These are phyloP conservation scores for Odontomachus brunneus DNA, from an alignment of 1,140 invertebrate species.

Conservation along the genomic window DNA sequence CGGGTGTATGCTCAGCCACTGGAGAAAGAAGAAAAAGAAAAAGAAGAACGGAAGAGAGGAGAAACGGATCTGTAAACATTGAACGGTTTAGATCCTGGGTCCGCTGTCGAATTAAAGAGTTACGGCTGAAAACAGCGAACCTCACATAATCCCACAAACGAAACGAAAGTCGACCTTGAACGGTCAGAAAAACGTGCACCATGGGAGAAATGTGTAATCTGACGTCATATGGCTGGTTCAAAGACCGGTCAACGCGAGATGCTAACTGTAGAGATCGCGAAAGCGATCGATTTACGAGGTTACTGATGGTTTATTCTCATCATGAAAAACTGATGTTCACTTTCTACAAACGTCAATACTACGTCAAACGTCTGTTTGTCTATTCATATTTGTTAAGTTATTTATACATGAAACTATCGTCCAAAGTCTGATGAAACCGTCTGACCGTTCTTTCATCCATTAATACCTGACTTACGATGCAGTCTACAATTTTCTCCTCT, in stretches of 20 bases:
- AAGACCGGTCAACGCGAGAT: constrained; percentile 19
- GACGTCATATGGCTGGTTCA: constrained; percentile 28
- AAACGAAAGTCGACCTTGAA: constrained; percentile 55
- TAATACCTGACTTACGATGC: neutral
- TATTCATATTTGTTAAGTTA: no score
- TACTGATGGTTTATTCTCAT: neutral
- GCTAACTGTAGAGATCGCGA: neutral
- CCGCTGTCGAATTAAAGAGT: neutral
- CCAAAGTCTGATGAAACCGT: neutral
- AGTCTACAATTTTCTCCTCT: no score
- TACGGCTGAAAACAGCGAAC: constrained; percentile 1
- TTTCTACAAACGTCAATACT: constrained; percentile 4
- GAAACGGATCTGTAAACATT: no score
- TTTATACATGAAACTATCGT: neutral
- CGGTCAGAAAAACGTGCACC: constrained; percentile 18
- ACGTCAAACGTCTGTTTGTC: no score
- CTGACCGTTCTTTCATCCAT: neutral
- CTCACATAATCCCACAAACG: constrained; percentile 20
- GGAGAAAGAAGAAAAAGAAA: no score
- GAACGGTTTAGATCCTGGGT: no score
- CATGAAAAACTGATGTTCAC: neutral
- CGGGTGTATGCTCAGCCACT: neutral
- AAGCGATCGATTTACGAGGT: constrained; percentile 30
- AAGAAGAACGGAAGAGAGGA: no score
- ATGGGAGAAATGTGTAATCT: constrained; percentile 36